A percentile compares a stretch with the other conserved stretches of the same genome.
These are phyloP conservation scores for Columbina picui DNA, from an alignment of 2,113 vertebrate species.

Conservation along the genomic window DNA sequence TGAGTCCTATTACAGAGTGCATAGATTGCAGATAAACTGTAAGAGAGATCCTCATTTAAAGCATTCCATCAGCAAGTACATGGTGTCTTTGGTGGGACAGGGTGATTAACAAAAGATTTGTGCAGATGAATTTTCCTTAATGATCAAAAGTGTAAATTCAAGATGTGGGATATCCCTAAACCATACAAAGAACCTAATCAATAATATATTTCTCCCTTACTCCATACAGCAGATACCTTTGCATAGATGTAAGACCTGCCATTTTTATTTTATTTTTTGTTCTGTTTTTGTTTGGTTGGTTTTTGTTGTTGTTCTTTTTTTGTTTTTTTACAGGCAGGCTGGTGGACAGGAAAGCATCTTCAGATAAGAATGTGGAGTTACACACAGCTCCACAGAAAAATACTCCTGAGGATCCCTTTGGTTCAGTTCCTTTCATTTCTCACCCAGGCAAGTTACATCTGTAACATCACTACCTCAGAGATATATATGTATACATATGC, in stretches of 20 bases:
- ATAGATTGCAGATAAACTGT: rapidly evolving
- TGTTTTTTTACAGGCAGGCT: slow-evolving; percentile 87
- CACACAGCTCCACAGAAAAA: slow-evolving; percentile 77
- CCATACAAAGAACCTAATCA: rapidly evolving
- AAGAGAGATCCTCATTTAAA: rapidly evolving
- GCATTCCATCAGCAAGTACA: rapidly evolving
- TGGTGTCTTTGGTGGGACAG: background rate
- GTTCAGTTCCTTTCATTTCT: slow-evolving; percentile 93
- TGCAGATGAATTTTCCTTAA: background rate
- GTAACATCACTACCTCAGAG: slow-evolving; percentile 39
- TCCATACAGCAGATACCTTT: background rate
- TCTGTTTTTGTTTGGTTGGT: slow-evolving; percentile 77
- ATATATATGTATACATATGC: background rate
- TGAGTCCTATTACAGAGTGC: background rate
- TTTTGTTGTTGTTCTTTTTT: too few species aligned
- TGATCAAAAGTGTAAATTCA: background rate
- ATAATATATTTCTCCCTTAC: background rate
- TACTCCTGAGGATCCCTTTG: slow-evolving; percentile 91
- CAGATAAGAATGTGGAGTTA: slow-evolving; percentile 77
- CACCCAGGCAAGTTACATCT: slow-evolving; percentile 93
- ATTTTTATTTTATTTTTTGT: slow-evolving; percentile 74
- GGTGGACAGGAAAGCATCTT: slow-evolving; percentile 79
- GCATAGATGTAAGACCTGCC: slow-evolving; percentile 33
- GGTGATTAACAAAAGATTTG: background rate
- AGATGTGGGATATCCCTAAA: background rate